Base-by-base conservation (phyloP, 92 coral and sea anemone genomes). In the Porites cylindrica region DNA sequence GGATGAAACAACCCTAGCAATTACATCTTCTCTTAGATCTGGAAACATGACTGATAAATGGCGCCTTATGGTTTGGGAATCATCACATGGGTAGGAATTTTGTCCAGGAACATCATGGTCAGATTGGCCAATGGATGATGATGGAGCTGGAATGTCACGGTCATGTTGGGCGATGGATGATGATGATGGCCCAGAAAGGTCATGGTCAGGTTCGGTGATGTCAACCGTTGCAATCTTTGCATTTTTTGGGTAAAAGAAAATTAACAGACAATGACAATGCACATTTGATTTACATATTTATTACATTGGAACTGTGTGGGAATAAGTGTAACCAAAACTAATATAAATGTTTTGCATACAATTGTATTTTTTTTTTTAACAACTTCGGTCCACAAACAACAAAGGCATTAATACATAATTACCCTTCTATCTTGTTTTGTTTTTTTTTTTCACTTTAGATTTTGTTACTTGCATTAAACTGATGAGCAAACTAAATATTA, bases 11-110 rank as follows among this genome's bases (percentile, higher is more conserved):
- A 70, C 86, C 51, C 64, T 82, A n/a, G 32, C 58, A 47, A 81
- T 65, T 13, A 38, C 51, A 61, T 81, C 81, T n/a, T 70, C 81
- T 10, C 74, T 17, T 17, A 70, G 78, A 3, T 17, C 86, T 66
- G 83, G 86, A 75, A 82, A 82, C 82, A 82, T 82, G 51, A 19
- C 85, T 76, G 81, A 76, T 10, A 76, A 76, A 76, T 38, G 64
- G 58, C 38, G 1, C 19, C 51, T 11, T 38, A 76, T 76, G 81
- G 81, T 76, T 76, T 76, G 64, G 63, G 58, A 59, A 52, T 76
- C 81, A 59, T 76, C 23, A 51, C 26, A n/a, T 52, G 81, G 66
- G 14, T 61, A 18, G n/a, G 16, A 61, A 61, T 12, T 6, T 61
- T 61, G 66, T 18, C 66, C 66, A 61, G 66, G 14, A 61, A 61